phyloP scores from a whole-genome alignment of 1,140 invertebrate genomes.

The Lethrus apterus region DNA sequence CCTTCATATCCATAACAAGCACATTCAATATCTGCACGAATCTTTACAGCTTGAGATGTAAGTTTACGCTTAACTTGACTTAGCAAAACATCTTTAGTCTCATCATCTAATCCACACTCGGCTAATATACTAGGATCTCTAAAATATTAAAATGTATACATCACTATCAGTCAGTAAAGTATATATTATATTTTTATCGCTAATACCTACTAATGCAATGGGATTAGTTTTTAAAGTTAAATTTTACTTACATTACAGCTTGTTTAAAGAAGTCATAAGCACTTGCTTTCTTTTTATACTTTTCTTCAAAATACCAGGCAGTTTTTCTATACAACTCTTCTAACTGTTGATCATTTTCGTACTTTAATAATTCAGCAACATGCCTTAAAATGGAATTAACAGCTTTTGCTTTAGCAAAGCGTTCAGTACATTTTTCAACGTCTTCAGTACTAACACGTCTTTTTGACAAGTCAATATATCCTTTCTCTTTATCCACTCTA shows the following conservation, averaged over 20 bases:
- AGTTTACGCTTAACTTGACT: constrained; percentile 94
- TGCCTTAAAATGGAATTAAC: constrained; percentile 97
- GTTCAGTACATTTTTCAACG: constrained; percentile 95
- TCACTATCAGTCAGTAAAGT: background rate
- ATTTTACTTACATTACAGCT: constrained; percentile 78
- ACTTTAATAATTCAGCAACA: constrained; percentile 90
- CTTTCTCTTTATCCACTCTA: constrained; percentile 98
- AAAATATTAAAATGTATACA: constrained; percentile 22
- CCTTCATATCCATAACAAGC: constrained; percentile 98
- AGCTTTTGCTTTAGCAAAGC: constrained; percentile 97
- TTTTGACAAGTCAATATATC: constrained; percentile 99
- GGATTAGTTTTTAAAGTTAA: background rate
- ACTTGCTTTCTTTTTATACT: constrained; percentile 86
- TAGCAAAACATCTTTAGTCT: constrained; percentile 87
- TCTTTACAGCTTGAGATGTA: constrained; percentile 97
- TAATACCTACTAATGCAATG: background rate
- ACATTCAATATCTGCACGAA: constrained; percentile 95
- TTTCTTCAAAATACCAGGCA: constrained; percentile 99
- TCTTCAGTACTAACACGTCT: constrained; percentile 96
- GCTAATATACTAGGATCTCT: constrained; percentile 90
- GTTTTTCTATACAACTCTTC: constrained; percentile 95
- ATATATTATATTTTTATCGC: background rate
- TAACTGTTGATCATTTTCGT: constrained; percentile 83
- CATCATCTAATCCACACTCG: constrained; percentile 91
- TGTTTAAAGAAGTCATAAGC: constrained; percentile 99